A percentile compares a stretch with the other conserved stretches of the same genome.
Evolutionary conservation across 2,797 vertebrate genomes (phyloP).

Genomic region (Eulemur rubriventer): DNA sequence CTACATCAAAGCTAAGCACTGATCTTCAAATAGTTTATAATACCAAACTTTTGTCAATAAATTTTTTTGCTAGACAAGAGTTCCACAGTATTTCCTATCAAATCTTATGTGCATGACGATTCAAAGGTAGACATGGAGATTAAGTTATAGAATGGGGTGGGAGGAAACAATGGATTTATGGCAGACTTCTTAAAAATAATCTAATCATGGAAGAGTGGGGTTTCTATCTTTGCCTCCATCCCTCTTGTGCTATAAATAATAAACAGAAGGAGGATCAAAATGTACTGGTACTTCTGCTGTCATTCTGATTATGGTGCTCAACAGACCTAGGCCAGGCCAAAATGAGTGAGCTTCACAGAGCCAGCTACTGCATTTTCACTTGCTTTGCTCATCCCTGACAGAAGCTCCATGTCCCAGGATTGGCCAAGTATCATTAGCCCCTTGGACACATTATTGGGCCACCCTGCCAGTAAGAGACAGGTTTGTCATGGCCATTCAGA

Average conservation of each 20-base stretch:
- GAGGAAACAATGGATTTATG: background rate
- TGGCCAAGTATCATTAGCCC: background rate
- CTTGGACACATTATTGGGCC: background rate
- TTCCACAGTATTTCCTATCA: background rate
- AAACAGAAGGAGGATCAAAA: background rate
- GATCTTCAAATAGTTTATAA: background rate
- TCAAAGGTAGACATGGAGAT: background rate
- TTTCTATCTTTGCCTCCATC: background rate
- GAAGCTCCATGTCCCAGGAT: background rate
- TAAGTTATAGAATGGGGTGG: background rate
- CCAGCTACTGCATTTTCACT: background rate
- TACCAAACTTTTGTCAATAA: background rate
- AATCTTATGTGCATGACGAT: background rate
- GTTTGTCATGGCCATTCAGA: background rate
- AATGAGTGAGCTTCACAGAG: background rate
- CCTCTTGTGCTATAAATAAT: background rate
- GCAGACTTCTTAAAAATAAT: background rate
- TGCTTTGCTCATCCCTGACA: background rate
- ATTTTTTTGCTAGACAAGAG: background rate
- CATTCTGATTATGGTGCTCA: background rate
- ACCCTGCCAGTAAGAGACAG: background rate
- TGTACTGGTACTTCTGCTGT: too few species aligned
- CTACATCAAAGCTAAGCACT: background rate
- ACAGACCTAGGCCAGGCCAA: background rate
- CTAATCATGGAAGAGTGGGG: background rate